phyloP scores from a whole-genome alignment of 2,888 invertebrate genomes.

The Crioceris asparagi region DNA sequence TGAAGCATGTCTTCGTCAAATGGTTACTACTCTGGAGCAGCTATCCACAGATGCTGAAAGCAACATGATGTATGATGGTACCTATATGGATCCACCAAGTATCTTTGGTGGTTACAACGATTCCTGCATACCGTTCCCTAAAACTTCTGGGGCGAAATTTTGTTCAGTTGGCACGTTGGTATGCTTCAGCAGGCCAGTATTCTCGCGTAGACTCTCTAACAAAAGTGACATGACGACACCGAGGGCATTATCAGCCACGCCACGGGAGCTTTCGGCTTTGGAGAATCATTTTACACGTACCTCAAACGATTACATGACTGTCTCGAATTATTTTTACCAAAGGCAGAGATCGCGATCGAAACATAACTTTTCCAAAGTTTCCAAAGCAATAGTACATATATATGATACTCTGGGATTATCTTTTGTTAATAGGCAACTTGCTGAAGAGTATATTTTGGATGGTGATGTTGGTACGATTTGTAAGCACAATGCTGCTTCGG shows the following conservation, averaged over 20 bases:
- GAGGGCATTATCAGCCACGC: conserved; percentile 44
- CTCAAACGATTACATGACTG: conserved; percentile 34
- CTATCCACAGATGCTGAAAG: conserved; percentile 46
- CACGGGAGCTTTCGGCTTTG: conserved; percentile 65
- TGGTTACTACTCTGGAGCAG: conserved; percentile 54
- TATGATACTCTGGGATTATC: conserved; percentile 68
- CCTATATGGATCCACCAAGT: conserved; percentile 23
- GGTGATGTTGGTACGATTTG: conserved; percentile 58
- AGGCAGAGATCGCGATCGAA: conserved; percentile 23
- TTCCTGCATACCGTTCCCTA: conserved; percentile 85
- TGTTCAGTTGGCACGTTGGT: conserved; percentile 79
- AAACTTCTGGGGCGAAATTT: conserved; percentile 89
- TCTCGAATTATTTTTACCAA: conserved; percentile 72
- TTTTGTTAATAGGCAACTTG: conserved; percentile 68
- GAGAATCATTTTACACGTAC: conserved; percentile 38
- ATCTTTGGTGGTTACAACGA: conserved; percentile 46
- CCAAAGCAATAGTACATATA: conserved; percentile 53
- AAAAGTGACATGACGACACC: conserved; percentile 52
- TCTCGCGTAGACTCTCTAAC: conserved; percentile 53
- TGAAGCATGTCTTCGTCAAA: conserved; percentile 70
- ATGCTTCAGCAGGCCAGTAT: conserved; percentile 66
- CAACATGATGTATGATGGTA: conserved; percentile 30
- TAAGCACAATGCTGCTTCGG: conserved; percentile 69
- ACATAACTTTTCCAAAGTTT: conserved; percentile 33
- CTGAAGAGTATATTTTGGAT: conserved; percentile 67